phyloP scores from a whole-genome alignment of 2,797 vertebrate species.

The Merluccius polli region DNA sequence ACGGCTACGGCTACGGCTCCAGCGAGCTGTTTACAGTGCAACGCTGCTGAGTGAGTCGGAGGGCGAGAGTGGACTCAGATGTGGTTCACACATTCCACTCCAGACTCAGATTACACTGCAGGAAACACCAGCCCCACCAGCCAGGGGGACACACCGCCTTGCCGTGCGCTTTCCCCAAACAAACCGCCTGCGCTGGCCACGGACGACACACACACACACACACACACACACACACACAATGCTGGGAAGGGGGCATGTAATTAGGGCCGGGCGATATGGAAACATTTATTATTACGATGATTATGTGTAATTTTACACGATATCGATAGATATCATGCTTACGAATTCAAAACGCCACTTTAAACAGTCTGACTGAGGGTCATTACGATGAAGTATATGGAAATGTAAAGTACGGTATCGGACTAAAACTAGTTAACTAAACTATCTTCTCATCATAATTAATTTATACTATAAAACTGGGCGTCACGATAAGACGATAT shows the following conservation, averaged over 20 bases:
- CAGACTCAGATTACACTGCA: slow-evolving; percentile 71
- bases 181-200: slow-evolving; percentile 26
- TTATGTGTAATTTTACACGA: too few species aligned
- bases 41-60: slow-evolving; percentile 63
- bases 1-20: not conserved
- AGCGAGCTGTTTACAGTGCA: slow-evolving; percentile 40
- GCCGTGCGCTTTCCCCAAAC: slow-evolving; percentile 62
- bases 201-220: slow-evolving; percentile 50
- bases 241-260: not conserved
- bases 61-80: slow-evolving; percentile 68
- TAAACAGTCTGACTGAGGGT: too few species aligned
- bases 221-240: slow-evolving; percentile 2
- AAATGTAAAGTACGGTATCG: too few species aligned
- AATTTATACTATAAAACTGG: too few species aligned
- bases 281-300: too few species aligned
- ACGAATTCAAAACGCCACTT: too few species aligned
- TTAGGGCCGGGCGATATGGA: too few species aligned
- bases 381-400: too few species aligned
- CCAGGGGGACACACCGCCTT: slow-evolving; percentile 55
- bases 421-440: too few species aligned
- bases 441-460: too few species aligned
- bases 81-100: slow-evolving; percentile 72
- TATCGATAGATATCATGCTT: too few species aligned
- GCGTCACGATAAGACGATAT: too few species aligned
- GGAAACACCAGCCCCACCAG: slow-evolving; percentile 65